These are phyloP conservation scores for Tichodroma muraria DNA, from an alignment of 2,113 vertebrate genomes.

Conservation along the genomic window DNA sequence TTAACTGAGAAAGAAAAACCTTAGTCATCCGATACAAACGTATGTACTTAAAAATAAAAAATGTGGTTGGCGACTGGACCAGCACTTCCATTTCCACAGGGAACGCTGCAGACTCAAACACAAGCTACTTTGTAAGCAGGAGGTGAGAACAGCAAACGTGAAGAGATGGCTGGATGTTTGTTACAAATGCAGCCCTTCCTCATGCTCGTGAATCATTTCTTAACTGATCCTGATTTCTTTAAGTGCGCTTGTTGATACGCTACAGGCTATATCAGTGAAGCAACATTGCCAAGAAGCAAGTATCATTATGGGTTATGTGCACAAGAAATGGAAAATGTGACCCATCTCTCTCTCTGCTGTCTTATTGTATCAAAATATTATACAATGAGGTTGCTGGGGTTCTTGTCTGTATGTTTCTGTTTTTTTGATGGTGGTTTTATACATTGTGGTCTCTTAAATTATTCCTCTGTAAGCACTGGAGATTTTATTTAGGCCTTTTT, in stretches of 20 bases:
- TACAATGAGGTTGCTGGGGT: not conserved
- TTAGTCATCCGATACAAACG: not conserved
- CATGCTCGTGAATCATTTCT: not conserved
- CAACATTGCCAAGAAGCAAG: not conserved
- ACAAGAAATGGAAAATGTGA: not conserved
- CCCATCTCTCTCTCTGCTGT: not conserved
- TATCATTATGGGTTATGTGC: not conserved
- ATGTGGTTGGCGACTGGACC: not conserved
- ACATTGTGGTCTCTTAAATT: not conserved
- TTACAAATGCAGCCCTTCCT: not conserved
- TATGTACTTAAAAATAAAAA: not conserved
- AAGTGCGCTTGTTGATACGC: not conserved
- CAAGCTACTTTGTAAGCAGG: slow-evolving; percentile 6
- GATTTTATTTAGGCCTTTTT: not conserved
- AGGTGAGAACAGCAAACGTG: not conserved
- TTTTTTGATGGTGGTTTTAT: not conserved
- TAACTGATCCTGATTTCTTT: not conserved
- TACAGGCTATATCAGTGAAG: not conserved
- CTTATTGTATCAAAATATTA: not conserved
- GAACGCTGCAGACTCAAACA: not conserved
- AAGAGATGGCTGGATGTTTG: not conserved
- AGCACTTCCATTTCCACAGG: not conserved
- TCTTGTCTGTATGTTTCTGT: not conserved
- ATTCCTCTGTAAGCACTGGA: not conserved
- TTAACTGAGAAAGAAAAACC: not conserved